phyloP scores from a whole-genome alignment of 2,113 vertebrate species.

The Scolopax mira region DNA sequence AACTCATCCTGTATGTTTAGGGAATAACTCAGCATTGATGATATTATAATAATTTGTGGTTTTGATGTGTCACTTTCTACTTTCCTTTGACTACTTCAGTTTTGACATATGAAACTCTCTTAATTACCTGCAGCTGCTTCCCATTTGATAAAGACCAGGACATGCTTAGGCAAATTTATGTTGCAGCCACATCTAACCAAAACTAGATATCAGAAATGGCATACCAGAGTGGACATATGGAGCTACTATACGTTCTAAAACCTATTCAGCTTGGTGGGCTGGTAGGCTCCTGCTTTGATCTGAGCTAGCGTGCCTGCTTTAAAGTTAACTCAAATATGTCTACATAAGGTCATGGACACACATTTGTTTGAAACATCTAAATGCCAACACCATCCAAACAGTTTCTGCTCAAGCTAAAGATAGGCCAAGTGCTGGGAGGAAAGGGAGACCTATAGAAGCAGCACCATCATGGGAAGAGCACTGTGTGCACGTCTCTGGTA shows the following conservation, averaged over 20 bases:
- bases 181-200: neutral
- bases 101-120: neutral
- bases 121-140: neutral
- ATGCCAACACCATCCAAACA: neutral
- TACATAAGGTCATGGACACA: neutral
- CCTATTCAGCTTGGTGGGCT: neutral
- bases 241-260: neutral
- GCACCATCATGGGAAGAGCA: rapidly evolving
- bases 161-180: neutral
- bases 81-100: neutral
- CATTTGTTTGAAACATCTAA: neutral
- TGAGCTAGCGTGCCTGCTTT: neutral
- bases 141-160: neutral
- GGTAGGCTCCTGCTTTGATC: neutral
- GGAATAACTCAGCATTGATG: neutral
- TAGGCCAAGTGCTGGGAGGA: neutral
- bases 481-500: neutral
- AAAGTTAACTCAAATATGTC: neutral
- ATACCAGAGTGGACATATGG: neutral
- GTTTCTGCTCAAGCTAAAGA: neutral
- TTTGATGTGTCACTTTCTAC: neutral
- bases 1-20: neutral
- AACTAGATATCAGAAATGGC: neutral
- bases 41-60: neutral
- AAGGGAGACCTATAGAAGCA: neutral